Conservation (phyloP, 2,113 vertebrate species). For the Mus pahari region DNA sequence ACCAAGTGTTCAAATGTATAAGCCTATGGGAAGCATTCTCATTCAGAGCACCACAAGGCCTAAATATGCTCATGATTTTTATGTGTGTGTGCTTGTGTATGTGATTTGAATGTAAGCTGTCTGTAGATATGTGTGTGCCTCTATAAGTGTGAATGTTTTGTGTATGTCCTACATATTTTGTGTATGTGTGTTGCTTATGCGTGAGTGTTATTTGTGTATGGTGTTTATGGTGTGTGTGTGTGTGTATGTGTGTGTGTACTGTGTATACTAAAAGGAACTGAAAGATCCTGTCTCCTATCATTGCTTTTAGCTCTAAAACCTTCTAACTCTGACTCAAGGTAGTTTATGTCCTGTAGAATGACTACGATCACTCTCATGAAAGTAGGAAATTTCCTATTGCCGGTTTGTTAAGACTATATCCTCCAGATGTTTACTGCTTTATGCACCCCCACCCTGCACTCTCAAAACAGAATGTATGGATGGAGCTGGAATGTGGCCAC, state of each 20-base stretch:
- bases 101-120: not conserved
- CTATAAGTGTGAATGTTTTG: not conserved
- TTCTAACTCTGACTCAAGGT: not conserved
- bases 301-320: not conserved
- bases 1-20: not conserved
- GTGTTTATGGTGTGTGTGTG: not conserved
- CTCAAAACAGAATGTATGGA: not conserved
- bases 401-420: not conserved
- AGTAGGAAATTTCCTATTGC: not conserved
- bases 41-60: not conserved
- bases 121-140: not conserved
- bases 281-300: not conserved
- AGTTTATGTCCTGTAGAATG: not conserved
- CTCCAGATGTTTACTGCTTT: not conserved
- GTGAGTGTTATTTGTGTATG: not conserved
- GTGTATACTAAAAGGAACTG: not conserved
- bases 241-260: not conserved
- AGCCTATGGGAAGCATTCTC: not conserved
- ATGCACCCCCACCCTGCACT: fast-evolving
- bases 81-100: not conserved
- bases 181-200: not conserved
- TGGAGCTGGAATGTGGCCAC: too few species aligned
- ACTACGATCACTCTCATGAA: not conserved
- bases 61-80: not conserved
- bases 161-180: not conserved